Base-by-base conservation (phyloP, 1,140 invertebrate species). In the Drosophila repletoides region DNA sequence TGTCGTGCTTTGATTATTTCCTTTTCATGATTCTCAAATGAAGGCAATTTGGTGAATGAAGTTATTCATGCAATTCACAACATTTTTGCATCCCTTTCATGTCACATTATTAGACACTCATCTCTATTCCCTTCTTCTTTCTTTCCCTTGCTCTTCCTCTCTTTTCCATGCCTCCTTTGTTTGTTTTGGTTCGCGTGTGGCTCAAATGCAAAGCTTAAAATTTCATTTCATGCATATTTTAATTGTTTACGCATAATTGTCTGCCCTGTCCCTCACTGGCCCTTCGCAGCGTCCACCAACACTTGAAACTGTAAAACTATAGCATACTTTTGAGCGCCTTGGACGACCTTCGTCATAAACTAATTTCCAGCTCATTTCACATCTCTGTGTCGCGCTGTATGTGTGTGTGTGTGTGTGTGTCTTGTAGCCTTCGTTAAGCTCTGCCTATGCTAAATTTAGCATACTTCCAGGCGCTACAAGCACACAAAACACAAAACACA, bases 351-450 rank as follows among this genome's bases (percentile, higher is more conserved):
- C 77, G 70, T 41, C 65, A 46, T 74, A 83, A 79, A 84, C 77
- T 84, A 83, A 83, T 83, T 83, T 83, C 70, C 63, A 79, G 70
- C 79, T 83, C 77, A 83, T 84, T 83, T 84, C 74, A 77, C 69
- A 56, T 12, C 28, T 63, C 29, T 43, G 28, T 22, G 10, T 19
- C 3, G 34, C 15, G 10, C 5, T n/a, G 31, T 29, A 5, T 12
- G 15, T 5, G 19, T n/a, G n/a, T 14, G 10, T 33, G 10, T 31
- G 31, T 15, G 28, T 34, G 34, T 24, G 22, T 24, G 22, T 14
- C n/a, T 12, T 29, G 2, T 24, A 33, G 46, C 77, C 77, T 83
- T 77, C 56, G 17, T 38, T 31, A n/a, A n/a, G 10, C 9, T n/a
- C 68, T 41, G 68, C 22, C 53, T 55, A 17, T 66, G 59, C 60